phyloP scores from a whole-genome alignment of 1,140 invertebrate species.

The Portunus trituberculatus region DNA sequence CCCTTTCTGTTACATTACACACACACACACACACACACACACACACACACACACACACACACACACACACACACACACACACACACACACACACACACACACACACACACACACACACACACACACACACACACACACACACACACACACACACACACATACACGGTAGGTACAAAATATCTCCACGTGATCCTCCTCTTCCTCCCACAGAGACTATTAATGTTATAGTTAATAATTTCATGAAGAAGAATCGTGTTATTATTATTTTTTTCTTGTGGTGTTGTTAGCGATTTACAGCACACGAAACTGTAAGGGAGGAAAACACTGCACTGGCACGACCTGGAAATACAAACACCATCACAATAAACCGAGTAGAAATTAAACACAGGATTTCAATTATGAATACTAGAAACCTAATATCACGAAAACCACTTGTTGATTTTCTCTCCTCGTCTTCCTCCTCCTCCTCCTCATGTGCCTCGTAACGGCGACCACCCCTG shows the following conservation, averaged over 20 bases:
- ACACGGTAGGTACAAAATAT: background rate
- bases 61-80: no score
- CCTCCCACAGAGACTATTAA: background rate
- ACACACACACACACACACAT: conserved; percentile 30
- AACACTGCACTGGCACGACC: background rate
- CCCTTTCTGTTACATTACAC: no score
- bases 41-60: no score
- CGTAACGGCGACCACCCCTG: background rate
- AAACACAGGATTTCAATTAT: no score
- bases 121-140: conserved; percentile 36
- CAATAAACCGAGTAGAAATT: background rate
- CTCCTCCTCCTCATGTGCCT: background rate
- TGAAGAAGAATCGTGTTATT: background rate
- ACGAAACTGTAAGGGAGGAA: background rate
- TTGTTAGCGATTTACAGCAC: background rate
- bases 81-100: no score
- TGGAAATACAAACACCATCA: background rate
- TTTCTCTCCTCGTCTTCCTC: background rate
- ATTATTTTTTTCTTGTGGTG: background rate
- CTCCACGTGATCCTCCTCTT: background rate
- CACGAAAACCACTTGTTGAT: background rate
- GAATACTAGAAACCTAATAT: no score
- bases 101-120: background rate
- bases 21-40: no score
- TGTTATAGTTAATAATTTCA: conserved; percentile 2